phyloP scores from a whole-genome alignment of 53 echinoderm and acorn worm genomes.

The Holothuria leucospilota region DNA sequence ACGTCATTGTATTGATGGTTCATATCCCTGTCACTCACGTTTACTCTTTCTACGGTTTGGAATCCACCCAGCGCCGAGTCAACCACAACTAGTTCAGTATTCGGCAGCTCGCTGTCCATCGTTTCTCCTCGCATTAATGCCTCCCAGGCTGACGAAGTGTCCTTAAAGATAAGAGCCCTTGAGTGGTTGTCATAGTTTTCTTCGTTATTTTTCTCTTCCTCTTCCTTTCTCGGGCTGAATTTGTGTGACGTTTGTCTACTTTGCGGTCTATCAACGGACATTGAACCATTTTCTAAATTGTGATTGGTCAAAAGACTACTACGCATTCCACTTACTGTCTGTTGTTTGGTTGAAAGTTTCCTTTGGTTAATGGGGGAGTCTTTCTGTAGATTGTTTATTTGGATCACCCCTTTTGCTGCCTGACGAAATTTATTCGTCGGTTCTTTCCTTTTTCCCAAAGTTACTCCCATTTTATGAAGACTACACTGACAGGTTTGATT shows the following conservation, averaged over 20 bases:
- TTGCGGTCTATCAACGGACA: too few relatives aligned
- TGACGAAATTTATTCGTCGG: slow-evolving; percentile 8
- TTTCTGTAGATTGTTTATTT: slow-evolving; percentile 28
- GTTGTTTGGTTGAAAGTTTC: slow-evolving; percentile 13
- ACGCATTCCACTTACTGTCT: slow-evolving; percentile 29
- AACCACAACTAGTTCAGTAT: slow-evolving; percentile 80
- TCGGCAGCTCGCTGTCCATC: slow-evolving; percentile 65
- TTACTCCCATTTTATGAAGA: not conserved
- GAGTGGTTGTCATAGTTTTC: slow-evolving; percentile 26
- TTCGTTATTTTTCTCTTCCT: too few relatives aligned
- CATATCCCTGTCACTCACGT: slow-evolving; percentile 6
- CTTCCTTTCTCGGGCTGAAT: too few relatives aligned
- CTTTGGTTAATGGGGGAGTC: slow-evolving; percentile 15
- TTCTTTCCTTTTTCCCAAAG: slow-evolving; percentile 19
- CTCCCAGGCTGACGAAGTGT: slow-evolving; percentile 90
- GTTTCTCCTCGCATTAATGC: slow-evolving; percentile 75
- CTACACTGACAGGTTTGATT: not conserved
- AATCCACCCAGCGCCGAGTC: slow-evolving; percentile 81
- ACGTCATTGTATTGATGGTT: not conserved
- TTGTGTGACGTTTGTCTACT: too few relatives aligned
- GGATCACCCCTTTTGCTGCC: slow-evolving; percentile 25
- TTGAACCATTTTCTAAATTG: not conserved
- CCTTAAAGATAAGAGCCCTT: slow-evolving; percentile 76
- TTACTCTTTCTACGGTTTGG: slow-evolving; percentile 73
- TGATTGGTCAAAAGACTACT: slow-evolving; percentile 37